A percentile compares a stretch with the other conserved stretches of the same genome.
Evolutionary conservation across 2,113 vertebrate species (phyloP).

Genomic region (Psephotus haematonotus): DNA sequence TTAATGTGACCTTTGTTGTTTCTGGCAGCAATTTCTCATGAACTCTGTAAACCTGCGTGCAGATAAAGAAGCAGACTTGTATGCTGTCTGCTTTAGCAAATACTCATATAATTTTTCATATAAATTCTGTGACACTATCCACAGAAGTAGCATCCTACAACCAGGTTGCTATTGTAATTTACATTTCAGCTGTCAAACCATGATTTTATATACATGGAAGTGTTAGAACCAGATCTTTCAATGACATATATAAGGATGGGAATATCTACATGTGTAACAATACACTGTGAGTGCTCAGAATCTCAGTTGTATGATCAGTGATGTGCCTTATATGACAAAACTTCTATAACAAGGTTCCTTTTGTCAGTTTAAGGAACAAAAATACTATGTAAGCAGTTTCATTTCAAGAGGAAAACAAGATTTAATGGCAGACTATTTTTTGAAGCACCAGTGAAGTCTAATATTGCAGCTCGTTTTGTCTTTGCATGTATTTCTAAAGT

Average conservation of each 20-base stretch:
- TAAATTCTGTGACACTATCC: background rate
- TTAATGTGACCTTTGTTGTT: background rate
- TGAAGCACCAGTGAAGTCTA: background rate
- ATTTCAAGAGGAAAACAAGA: background rate
- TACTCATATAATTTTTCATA: background rate
- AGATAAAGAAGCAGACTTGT: background rate
- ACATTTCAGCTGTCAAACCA: background rate
- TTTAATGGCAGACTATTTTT: background rate
- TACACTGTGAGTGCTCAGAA: background rate
- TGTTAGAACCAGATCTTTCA: background rate
- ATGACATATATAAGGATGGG: background rate
- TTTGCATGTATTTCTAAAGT: background rate
- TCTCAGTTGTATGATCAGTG: background rate
- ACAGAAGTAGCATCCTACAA: background rate
- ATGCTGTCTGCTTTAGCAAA: background rate
- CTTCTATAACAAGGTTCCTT: background rate
- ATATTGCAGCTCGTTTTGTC: background rate
- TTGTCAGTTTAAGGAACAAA: background rate
- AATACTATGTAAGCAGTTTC: background rate
- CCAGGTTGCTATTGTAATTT: background rate
- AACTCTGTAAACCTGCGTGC: background rate
- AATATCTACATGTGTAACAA: background rate
- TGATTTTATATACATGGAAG: background rate
- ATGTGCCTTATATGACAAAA: background rate
- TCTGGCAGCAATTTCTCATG: background rate